phyloP scores from a whole-genome alignment of 1,140 invertebrate genomes.

The Ceratosolen solmsi region DNA sequence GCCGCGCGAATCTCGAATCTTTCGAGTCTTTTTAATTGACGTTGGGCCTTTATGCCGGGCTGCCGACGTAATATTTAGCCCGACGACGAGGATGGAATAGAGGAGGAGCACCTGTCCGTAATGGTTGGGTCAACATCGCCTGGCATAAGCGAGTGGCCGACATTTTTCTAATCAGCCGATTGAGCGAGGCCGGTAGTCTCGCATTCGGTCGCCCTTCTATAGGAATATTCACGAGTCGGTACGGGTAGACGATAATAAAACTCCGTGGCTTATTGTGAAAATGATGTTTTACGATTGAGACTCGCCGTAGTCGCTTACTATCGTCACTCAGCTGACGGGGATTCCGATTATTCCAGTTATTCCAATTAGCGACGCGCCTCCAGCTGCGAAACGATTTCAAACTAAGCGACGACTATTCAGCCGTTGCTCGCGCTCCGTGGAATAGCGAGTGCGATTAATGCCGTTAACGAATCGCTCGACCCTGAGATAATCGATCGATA shows the following conservation, averaged over 20 bases:
- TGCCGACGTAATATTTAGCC: neutral
- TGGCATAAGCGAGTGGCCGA: no score
- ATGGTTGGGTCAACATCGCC: no score
- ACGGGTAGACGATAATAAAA: neutral
- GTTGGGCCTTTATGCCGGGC: neutral
- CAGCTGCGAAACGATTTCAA: conserved; percentile 40
- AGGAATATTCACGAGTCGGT: neutral
- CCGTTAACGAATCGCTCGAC: neutral
- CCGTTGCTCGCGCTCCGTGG: neutral
- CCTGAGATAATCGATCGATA: no score
- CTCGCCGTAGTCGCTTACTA: conserved; percentile 32
- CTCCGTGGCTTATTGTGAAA: neutral
- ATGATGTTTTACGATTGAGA: conserved; percentile 4
- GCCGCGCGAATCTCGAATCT: neutral
- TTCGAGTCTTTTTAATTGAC: conserved; percentile 1
- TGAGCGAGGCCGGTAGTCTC: neutral
- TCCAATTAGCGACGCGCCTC: conserved; percentile 47
- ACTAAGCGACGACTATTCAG: conserved; percentile 4
- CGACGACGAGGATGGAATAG: neutral
- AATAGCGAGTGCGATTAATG: no score
- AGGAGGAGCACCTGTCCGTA: no score
- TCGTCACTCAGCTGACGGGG: conserved; percentile 25
- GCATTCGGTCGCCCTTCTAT: neutral
- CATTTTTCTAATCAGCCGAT: no score
- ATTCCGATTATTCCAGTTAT: conserved; percentile 55